Conservation (phyloP, 2,888 invertebrate genomes). For the Celastrina argiolus region DNA sequence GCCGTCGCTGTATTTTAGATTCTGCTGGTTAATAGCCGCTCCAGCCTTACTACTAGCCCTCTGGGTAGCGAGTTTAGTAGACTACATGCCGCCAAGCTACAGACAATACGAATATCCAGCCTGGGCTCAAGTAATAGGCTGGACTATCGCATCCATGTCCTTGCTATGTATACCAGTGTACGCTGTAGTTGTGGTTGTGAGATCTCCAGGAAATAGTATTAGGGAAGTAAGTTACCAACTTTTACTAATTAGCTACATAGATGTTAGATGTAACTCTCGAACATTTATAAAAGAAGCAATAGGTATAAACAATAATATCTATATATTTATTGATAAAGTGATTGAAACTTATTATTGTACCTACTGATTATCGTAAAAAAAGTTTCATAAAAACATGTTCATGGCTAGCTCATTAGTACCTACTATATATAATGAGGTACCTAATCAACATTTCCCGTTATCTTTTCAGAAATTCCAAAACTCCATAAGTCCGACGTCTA, state of each 20-base stretch:
- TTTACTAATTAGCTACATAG: not conserved
- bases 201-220: conserved; percentile 83
- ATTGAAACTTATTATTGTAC: too few relatives aligned
- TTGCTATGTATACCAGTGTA: conserved; percentile 91
- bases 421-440: too few relatives aligned
- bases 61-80: conserved; percentile 92
- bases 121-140: conserved; percentile 92
- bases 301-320: too few relatives aligned
- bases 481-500: conserved; percentile 83
- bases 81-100: conserved; percentile 91
- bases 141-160: conserved; percentile 90
- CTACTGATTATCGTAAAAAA: too few relatives aligned
- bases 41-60: conserved; percentile 89
- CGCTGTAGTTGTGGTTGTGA: conserved; percentile 83
- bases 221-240: conserved; percentile 48
- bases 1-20: conserved; percentile 88
- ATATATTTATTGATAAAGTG: too few relatives aligned
- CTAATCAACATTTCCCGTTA: too few relatives aligned
- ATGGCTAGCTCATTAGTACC: too few relatives aligned
- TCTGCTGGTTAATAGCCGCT: conserved; percentile 90
- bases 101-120: conserved; percentile 89
- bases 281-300: too few relatives aligned
- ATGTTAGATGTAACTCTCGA: too few relatives aligned
- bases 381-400: too few relatives aligned
- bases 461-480: conserved; percentile 85